Base-by-base conservation (phyloP, 2,113 vertebrate genomes). In the Elgaria multicarinata region DNA sequence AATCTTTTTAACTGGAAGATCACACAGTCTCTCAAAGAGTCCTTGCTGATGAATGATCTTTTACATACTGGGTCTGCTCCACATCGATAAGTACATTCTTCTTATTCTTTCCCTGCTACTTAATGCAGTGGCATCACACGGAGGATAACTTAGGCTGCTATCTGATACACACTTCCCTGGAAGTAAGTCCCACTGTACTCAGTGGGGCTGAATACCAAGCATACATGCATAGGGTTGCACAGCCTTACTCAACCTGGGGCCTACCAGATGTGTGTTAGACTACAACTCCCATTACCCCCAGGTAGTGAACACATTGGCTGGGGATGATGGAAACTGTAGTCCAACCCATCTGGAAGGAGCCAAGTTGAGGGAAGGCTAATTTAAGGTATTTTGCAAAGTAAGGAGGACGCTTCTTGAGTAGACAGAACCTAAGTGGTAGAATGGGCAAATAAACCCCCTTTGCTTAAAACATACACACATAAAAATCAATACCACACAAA, bases 1-100 rank as follows among this genome's bases (percentile, higher is more conserved):
- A 80, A 10, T 55, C 87, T 88, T 53, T 44, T 55, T 55, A 58
- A 72, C 8, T 58, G 26, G 26, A 50, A 42, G 14, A 81, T 20
- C 10, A 28, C 4, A 58, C 2, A 75, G 33, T 58, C 26, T 0
- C 0, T 13, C 36, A 26, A 55, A 26, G 26, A n/a, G 24, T 0
- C 0, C 26, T 31, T 86, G 71, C 66, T 55, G 76, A 39, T 53
- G 28, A 39, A 62, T 62, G 58, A 62, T 62, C 58, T 62, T 62
- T 62, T 53, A 12, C 50, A 62, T 22, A 62, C 58, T 62, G 18
- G 58, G 58, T 62, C 36, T 36, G 7, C 75, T 79, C 39, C 3
- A 22, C 64, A 67, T 69, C 22, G 22, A 28, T 1, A 16, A 50
- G 14, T 78, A 46, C 12, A 78, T n/a, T 46, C 13, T 24, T 6